Conservation (phyloP, 2,113 vertebrate species). For the Illadopsis cleaveri region DNA sequence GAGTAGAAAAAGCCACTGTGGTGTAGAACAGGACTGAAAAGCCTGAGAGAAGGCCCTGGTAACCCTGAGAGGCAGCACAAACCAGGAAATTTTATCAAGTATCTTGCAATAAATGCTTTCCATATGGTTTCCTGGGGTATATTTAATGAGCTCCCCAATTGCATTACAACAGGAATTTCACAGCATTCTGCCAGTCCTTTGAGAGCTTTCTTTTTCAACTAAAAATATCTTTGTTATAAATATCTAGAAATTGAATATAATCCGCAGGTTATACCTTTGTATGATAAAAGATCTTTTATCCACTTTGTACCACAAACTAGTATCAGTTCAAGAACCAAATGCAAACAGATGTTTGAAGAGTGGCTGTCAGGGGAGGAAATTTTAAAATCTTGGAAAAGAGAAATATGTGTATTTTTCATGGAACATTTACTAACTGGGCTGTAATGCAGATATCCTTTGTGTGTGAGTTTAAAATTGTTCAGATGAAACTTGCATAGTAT, state of each 20-base stretch:
- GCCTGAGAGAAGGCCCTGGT: background rate
- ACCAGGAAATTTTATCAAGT: background rate
- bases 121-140: background rate
- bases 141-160: conserved; percentile 8
- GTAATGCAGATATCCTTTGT: background rate
- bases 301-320: background rate
- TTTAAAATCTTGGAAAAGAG: background rate
- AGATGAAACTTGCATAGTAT: background rate
- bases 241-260: background rate
- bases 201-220: background rate
- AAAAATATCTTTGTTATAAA: background rate
- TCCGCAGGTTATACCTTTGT: background rate
- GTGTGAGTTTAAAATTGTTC: background rate
- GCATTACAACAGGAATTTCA: background rate
- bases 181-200: background rate
- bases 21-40: background rate
- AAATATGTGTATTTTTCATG: background rate
- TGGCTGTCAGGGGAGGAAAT: background rate
- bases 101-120: background rate
- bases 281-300: background rate
- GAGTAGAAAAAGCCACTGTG: background rate
- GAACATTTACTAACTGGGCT: background rate
- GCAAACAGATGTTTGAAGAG: background rate
- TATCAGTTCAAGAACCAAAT: background rate
- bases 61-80: background rate